phyloP scores from a whole-genome alignment of 2,888 invertebrate genomes.

The Hyles lineata region DNA sequence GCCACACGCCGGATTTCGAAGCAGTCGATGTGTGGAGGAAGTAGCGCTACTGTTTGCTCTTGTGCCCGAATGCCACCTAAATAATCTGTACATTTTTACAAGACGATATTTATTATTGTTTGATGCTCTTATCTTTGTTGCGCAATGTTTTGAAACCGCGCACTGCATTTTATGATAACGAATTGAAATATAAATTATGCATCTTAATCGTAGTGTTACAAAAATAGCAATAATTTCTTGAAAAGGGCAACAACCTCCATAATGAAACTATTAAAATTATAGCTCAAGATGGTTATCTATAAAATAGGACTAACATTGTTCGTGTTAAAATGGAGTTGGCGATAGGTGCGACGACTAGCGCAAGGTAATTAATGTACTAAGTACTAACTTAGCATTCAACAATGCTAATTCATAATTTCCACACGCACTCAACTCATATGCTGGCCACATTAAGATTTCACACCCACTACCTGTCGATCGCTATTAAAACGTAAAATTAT shows the following conservation, averaged over 20 bases:
- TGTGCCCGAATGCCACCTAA: constrained; percentile 14
- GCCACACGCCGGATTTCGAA: constrained; percentile 38
- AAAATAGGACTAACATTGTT: background rate
- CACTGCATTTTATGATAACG: background rate
- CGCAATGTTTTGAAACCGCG: background rate
- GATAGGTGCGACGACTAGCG: constrained; percentile 9
- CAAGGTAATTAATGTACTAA: constrained; percentile 3
- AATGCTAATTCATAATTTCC: constrained; percentile 10
- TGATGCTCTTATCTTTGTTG: background rate
- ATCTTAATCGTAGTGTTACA: background rate
- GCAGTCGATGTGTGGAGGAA: constrained; percentile 31
- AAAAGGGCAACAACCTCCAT: background rate
- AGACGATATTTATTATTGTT: constrained; percentile 7
- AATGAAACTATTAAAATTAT: no score
- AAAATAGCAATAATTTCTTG: background rate
- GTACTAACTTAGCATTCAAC: background rate
- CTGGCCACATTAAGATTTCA: background rate
- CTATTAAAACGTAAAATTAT: background rate
- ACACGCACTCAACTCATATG: background rate
- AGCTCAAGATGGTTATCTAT: background rate
- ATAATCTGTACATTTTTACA: background rate
- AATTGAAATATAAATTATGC: background rate
- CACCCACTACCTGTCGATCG: background rate
- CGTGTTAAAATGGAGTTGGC: background rate
- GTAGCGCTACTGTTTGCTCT: constrained; percentile 27